These are phyloP conservation scores for Orestias chungarensis DNA, from an alignment of 2,797 vertebrate species.

Conservation along the genomic window DNA sequence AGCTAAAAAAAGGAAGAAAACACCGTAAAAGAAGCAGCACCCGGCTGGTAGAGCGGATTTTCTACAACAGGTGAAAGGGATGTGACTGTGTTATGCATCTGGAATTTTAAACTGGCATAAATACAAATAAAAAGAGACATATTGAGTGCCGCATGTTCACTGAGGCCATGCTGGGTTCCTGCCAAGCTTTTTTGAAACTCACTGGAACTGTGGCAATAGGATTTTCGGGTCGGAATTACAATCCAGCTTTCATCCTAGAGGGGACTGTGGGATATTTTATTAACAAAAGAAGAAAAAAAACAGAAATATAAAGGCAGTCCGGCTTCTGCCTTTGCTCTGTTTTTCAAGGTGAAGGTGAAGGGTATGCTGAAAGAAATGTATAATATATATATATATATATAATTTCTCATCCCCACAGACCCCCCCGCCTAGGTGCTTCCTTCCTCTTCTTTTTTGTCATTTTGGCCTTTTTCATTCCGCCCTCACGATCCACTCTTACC, in stretches of 20 bases:
- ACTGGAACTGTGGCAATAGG: slow-evolving; percentile 27
- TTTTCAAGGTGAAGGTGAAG: slow-evolving; percentile 34
- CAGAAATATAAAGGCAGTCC: slow-evolving; percentile 3
- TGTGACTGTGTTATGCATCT: slow-evolving; percentile 19
- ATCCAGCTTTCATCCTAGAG: slow-evolving; percentile 20
- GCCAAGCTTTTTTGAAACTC: slow-evolving; percentile 28
- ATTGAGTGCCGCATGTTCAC: slow-evolving; percentile 25
- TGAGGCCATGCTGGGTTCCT: slow-evolving; percentile 37
- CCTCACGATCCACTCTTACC: slow-evolving; percentile 30
- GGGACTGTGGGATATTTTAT: slow-evolving; percentile 16
- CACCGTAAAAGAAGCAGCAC: slow-evolving; percentile 6
- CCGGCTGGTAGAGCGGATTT: slow-evolving; percentile 13
- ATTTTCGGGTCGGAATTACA: slow-evolving; percentile 42
- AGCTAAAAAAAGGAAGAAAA: slow-evolving; percentile 10
- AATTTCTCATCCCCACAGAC: slow-evolving; percentile 25
- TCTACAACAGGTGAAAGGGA: slow-evolving; percentile 29
- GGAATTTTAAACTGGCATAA: slow-evolving; percentile 16
- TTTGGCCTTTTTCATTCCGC: slow-evolving; percentile 16
- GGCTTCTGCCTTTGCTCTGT: slow-evolving; percentile 7
- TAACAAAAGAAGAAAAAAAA: not conserved
- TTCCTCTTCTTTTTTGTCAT: slow-evolving; percentile 8
- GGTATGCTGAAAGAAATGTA: slow-evolving; percentile 57
- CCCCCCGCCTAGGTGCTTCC: slow-evolving; percentile 15
- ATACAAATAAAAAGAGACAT: slow-evolving; percentile 38
- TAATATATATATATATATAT: no score